Base-by-base conservation (phyloP, 1,140 invertebrate genomes). In the Zophobas atratus region DNA sequence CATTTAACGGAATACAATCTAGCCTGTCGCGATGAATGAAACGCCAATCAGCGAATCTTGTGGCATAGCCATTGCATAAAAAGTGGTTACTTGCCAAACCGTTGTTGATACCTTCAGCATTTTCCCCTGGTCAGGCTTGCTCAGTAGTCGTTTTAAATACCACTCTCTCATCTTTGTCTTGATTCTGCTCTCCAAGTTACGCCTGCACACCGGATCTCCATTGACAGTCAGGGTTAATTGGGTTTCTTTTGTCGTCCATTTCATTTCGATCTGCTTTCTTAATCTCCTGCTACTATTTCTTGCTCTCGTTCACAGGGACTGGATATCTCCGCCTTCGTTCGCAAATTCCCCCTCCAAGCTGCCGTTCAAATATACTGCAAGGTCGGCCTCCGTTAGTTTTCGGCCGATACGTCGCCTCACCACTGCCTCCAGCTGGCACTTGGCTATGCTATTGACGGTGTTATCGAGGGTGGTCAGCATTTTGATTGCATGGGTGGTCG, bases 21-120 rank as follows among this genome's bases (percentile, higher is more conserved):
- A 88, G 80, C 3, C 81, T 80, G 32, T 86, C 85, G 0, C 85
- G 75, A 67, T 86, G 86, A 1, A 87, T 77, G 76, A 87, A 87
- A 6, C 86, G 82, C 85, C 86, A 87, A 51, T 87, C 85, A 1
- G 80, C 78, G 60, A 87, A 86, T 6, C 83, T 70, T 8, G 80
- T 84, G 73, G 72, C 83, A 2, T 71, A 73, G 0, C 85, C 85
- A 1, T 33, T 76, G 0, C 77, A 38, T 46, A 85, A 51, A 57
- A 86, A 85, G 72, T 86, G 82, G 34, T 71, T 77, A 35, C 67
- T 73, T 1, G 70, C 55, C 1, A 70, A 6, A 36, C 49, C n/a
- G 53, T 39, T 8, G 4, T 57, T 49, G 2, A 20, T 20, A 20
- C 20, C 20, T 20, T 20, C 20, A 70, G 76, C 1, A 43, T 5